Conservation (phyloP, 2,113 vertebrate genomes). For the Axis porcinus region DNA sequence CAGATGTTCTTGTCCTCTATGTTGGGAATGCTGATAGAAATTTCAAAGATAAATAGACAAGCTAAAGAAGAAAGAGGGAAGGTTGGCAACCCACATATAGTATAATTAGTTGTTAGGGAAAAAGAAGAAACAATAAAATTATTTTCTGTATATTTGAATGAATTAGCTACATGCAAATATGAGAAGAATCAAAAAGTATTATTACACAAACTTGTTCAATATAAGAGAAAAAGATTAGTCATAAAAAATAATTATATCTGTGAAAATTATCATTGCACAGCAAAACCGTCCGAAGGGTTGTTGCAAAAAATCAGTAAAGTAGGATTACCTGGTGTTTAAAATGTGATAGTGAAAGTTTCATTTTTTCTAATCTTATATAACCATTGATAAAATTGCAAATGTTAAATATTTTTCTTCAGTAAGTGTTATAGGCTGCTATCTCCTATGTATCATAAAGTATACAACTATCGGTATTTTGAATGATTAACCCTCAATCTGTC, state of each 20-base stretch:
- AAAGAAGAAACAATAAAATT: background rate
- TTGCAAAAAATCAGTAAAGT: background rate
- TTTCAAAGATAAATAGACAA: background rate
- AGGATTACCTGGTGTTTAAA: background rate
- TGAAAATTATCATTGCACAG: background rate
- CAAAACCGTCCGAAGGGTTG: background rate
- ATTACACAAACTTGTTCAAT: background rate
- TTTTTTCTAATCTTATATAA: background rate
- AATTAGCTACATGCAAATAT: background rate
- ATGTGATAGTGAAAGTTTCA: background rate
- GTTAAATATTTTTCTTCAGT: background rate
- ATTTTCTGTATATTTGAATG: background rate
- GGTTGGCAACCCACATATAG: background rate
- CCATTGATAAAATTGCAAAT: background rate
- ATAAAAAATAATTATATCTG: background rate
- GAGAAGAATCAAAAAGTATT: background rate
- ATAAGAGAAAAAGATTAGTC: background rate
- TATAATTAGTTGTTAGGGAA: slow-evolving; percentile 4
- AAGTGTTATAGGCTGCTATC: background rate
- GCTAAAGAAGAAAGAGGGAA: background rate
- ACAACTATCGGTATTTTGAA: slow-evolving; percentile 12
- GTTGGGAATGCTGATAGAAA: background rate
- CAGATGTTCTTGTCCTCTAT: background rate
- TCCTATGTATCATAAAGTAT: background rate
- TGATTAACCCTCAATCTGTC: slow-evolving; percentile 10